Evolutionary conservation across 2,797 vertebrate species (phyloP), one percentile per base, ranked within the genome.

Genomic region (Sebastes ruberrimus): DNA sequence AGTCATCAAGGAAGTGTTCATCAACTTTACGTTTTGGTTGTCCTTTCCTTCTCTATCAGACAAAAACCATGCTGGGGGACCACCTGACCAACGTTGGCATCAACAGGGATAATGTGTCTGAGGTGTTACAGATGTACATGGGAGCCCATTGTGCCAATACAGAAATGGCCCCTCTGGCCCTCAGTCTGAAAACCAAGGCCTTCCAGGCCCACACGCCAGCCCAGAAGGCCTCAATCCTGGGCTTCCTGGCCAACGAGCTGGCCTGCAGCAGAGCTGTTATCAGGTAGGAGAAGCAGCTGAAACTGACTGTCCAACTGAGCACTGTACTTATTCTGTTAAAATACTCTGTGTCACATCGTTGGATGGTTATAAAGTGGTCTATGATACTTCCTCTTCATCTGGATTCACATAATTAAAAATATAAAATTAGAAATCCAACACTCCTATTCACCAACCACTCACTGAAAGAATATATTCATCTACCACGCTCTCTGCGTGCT

Each of bases 91-190:
- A 98, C 4, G 97, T 99, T 85, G 98, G 98, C 84, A 96, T 99
- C 92, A 99, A 99, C 94, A 95, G 98, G 86, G 98, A 99, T 93
- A 99, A 99, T 14, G 98, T 99, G 62, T 99, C 99, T 0, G 99
- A 99, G 95, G 97, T 99, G 92, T 95, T 99, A 76, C 98, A 99
- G 92, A 98, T 99, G 92, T 98, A 98, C 94, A 99, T 99, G 98
- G 97, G 97, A 85, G 97, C 97, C 28, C 97, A 99, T 78, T 97
- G 97, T 91, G 96, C 96, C 81, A 97, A 98, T 82, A 97, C 97
- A 1, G 97, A 97, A 4, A 93, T 99, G 77, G 89, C 90, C 27
- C 92, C 86, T 55, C 61, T 95, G 64, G 95, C 97, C 2, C 96
- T 97, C 89, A 99, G 99, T 91, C 94, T 99, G 88, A 99, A 97